Conservation (phyloP, 2,113 vertebrate genomes). For the Micromys minutus region DNA sequence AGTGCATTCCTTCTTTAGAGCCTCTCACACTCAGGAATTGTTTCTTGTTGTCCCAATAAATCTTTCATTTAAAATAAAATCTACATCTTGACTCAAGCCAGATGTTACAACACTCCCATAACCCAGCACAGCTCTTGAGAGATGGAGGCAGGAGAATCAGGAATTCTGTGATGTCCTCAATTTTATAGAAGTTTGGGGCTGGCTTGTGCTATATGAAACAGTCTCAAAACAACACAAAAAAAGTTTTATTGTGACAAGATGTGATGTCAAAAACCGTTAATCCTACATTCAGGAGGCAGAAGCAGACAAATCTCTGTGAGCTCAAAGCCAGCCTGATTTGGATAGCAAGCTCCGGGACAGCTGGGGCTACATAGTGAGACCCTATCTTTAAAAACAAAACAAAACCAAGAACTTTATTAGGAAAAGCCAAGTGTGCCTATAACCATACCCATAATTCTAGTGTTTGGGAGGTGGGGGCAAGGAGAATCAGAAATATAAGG, state of each 20-base stretch:
- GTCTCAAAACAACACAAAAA: not conserved
- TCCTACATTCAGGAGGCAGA: not conserved
- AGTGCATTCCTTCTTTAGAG: not conserved
- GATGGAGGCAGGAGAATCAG: not conserved
- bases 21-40: not conserved
- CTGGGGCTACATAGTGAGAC: not conserved
- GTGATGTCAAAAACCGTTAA: not conserved
- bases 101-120: not conserved
- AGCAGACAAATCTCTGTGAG: not conserved
- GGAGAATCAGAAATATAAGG: not conserved
- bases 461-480: not conserved
- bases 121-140: not conserved
- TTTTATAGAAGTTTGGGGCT: not conserved
- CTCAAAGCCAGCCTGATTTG: not conserved
- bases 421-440: not conserved
- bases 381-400: not conserved
- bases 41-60: not conserved
- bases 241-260: not conserved
- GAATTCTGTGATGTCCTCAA: not conserved
- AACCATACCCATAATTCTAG: not conserved
- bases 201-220: not conserved
- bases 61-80: not conserved
- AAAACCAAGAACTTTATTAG: not conserved
- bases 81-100: not conserved
- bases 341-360: not conserved